Evolutionary conservation across 2,797 vertebrate genomes (phyloP), one percentile per base, ranked within the genome.

Genomic region (Chelon labrosus): DNA sequence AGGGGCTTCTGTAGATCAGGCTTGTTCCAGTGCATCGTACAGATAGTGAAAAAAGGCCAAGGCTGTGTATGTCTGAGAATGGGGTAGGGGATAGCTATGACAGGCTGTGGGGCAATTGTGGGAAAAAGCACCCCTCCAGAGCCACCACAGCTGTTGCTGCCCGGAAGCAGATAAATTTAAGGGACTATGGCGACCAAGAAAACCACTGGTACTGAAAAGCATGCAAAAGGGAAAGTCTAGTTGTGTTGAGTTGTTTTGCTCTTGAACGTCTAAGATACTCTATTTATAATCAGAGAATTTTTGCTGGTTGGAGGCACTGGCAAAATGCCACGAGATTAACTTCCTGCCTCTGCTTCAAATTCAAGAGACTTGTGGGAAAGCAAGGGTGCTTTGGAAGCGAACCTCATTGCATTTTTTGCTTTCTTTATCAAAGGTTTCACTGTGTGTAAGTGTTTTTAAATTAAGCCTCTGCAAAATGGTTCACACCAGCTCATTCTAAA

Each of bases 101-200:
- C 59, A 69, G 12, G 58, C 58, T 5, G 27, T 50, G 9, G 37
- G 65, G 74, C 57, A 39, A 55, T 63, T 78, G 64, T 83, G 80
- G 80, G 76, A 82, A 70, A 73, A 56, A 37, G 79, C 51, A 52
- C n/a, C 2, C 7, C 72, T 55, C 60, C 46, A 69, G 42, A 73
- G 71, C 75, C 56, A 82, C 20, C 75, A 84, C 84, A 90, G 85
- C 85, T 86, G 89, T 80, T 84, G 61, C 78, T 75, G 75, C 61
- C 72, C 65, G 16, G 67, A 75, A 39, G 65, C 35, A 35, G 50
- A 74, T 65, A 38, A 63, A 56, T 65, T 10, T 52, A 59, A 54
- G 51, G 17, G 62, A 38, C 25, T 27, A 51, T 47, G 25, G 51
- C 64, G 62, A 66, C 72, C 20, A 35, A 53, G 35, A 64, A 56